Conservation (phyloP, 2,113 vertebrate species). For the Coturnix japonica region DNA sequence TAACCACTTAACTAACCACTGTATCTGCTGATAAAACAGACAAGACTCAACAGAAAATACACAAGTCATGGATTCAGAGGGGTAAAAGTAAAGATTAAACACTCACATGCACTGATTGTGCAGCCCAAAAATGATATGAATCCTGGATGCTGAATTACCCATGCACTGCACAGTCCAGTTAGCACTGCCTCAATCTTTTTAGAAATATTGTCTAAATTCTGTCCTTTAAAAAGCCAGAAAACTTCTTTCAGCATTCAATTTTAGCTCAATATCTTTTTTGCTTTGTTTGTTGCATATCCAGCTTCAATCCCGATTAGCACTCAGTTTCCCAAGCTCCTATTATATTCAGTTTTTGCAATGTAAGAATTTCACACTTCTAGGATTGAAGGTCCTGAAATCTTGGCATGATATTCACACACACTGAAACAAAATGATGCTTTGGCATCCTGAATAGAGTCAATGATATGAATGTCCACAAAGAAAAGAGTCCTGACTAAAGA, state of each 20-base stretch:
- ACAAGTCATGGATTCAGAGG: not conserved
- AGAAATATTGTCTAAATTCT: not conserved
- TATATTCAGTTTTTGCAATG: not conserved
- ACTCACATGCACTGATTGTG: not conserved
- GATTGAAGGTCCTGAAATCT: not conserved
- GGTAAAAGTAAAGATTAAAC: not conserved
- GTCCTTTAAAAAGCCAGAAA: not conserved
- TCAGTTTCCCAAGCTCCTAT: not conserved
- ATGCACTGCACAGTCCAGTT: not conserved
- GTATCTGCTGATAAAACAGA: not conserved
- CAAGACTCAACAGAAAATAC: not conserved
- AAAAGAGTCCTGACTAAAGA: not conserved
- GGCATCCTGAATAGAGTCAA: not conserved
- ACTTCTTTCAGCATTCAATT: not conserved
- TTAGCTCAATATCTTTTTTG: not conserved
- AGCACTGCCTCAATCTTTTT: not conserved
- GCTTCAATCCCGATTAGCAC: fast-evolving
- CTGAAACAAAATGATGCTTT: not conserved
- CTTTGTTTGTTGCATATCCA: not conserved
- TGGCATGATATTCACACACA: not conserved
- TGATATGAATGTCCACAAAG: not conserved
- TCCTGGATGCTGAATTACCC: not conserved
- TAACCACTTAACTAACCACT: not conserved
- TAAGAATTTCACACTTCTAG: not conserved
- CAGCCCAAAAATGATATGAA: fast-evolving